A percentile compares a stretch with the other conserved stretches of the same genome.
Evolutionary conservation across 2,113 vertebrate genomes (phyloP).

Genomic region (Burhinus oedicnemus): DNA sequence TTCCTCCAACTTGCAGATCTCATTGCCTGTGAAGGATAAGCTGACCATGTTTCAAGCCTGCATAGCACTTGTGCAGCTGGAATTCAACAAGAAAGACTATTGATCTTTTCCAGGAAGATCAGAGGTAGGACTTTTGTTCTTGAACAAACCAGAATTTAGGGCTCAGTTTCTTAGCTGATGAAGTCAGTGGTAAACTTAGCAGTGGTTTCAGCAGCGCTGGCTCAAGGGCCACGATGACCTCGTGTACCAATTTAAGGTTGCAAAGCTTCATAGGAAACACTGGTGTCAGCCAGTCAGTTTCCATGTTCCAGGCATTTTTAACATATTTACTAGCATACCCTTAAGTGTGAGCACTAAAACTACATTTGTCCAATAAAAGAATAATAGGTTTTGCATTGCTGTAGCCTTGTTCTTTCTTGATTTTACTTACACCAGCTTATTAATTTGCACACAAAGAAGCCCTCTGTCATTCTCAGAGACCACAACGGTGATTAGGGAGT

Average conservation of each 20-base stretch:
- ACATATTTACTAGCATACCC: background rate
- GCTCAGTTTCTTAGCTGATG: background rate
- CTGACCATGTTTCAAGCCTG: background rate
- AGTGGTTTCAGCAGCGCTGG: background rate
- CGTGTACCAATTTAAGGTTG: background rate
- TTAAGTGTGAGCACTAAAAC: conserved; percentile 5
- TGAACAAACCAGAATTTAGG: background rate
- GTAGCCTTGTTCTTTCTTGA: background rate
- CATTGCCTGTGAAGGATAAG: background rate
- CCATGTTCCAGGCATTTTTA: background rate
- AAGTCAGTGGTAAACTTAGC: background rate
- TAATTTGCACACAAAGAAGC: background rate
- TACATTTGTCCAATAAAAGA: conserved; percentile 38
- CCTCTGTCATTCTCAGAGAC: background rate
- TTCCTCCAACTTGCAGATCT: background rate
- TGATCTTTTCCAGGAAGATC: background rate
- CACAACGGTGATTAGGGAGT: background rate
- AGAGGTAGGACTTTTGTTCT: background rate
- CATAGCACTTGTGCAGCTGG: background rate
- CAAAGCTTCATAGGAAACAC: background rate
- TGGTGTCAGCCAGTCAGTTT: background rate
- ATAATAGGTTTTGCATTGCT: conserved; percentile 21
- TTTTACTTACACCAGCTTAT: background rate
- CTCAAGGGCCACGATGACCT: background rate
- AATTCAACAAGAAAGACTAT: background rate